Conservation (phyloP, 2,113 vertebrate genomes). For the Cariama cristata region DNA sequence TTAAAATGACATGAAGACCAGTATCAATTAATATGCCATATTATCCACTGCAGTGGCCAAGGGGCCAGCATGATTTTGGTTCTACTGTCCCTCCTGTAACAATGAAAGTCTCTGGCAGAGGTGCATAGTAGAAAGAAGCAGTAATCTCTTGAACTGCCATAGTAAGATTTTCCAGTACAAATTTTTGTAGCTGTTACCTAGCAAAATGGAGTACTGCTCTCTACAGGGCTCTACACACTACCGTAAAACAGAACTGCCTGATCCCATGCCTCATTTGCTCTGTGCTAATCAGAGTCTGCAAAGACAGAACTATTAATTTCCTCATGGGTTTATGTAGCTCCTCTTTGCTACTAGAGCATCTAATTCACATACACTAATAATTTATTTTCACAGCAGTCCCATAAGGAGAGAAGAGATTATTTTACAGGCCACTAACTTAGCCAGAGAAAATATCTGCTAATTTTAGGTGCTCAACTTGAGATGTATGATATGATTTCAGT, state of each 20-base stretch:
- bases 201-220: background rate
- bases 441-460: background rate
- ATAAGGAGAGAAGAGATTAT: background rate
- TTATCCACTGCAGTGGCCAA: background rate
- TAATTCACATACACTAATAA: background rate
- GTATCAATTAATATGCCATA: background rate
- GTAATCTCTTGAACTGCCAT: background rate
- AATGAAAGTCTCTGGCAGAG: background rate
- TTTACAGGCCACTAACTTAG: background rate
- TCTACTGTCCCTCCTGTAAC: background rate
- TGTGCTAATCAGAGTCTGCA: background rate
- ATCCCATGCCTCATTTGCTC: background rate
- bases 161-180: background rate
- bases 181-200: background rate
- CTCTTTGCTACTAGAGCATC: background rate
- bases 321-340: background rate
- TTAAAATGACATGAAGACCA: background rate
- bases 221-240: background rate
- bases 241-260: background rate
- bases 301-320: conserved; percentile 8
- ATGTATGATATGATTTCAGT: background rate
- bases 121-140: background rate
- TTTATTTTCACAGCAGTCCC: background rate
- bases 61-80: background rate
- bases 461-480: background rate